These are phyloP conservation scores for Ceyx margarethae DNA, from an alignment of 2,113 vertebrate species.

Conservation along the genomic window DNA sequence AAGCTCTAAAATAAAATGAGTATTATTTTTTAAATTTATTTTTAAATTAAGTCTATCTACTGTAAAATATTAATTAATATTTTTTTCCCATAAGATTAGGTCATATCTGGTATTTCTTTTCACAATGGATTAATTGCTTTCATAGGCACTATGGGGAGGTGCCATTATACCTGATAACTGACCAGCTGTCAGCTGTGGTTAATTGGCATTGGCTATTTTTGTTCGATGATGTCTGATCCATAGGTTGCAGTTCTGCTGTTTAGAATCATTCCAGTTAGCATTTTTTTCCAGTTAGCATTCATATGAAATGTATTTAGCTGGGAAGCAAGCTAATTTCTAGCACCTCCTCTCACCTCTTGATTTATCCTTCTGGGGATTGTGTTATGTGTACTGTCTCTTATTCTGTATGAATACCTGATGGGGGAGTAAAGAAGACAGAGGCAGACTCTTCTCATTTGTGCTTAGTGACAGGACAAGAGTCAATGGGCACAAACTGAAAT, in stretches of 20 bases:
- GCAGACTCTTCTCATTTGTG: background rate
- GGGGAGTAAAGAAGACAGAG: background rate
- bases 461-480: background rate
- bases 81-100: background rate
- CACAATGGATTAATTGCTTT: background rate
- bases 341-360: background rate
- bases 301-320: background rate
- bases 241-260: background rate
- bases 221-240: background rate
- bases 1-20: background rate
- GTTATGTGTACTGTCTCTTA: background rate
- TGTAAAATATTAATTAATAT: background rate
- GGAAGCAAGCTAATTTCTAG: background rate
- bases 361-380: background rate
- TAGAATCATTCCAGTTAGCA: background rate
- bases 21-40: too few species aligned
- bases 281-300: background rate
- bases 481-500: background rate
- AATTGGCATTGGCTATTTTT: background rate
- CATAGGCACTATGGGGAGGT: background rate
- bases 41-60: background rate
- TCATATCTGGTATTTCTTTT: background rate
- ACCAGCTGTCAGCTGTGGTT: background rate
- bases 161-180: background rate
- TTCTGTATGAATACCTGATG: background rate